A percentile compares a stretch with the other conserved stretches of the same genome.
Evolutionary conservation across 2,113 vertebrate genomes (phyloP).

Genomic region (Lichenostomus cassidix): DNA sequence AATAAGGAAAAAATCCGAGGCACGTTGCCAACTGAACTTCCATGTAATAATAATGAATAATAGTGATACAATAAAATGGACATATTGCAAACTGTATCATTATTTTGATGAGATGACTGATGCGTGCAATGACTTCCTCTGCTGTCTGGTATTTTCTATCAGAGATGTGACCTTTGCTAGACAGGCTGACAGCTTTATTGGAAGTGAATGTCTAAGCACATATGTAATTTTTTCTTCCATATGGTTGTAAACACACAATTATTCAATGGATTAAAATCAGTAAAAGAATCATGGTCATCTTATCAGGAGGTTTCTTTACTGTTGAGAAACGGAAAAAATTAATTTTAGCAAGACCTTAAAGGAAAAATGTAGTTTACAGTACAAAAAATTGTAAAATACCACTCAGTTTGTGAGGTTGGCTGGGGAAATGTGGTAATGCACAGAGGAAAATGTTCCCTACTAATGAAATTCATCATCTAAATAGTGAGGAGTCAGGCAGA

Average conservation of each 20-base stretch:
- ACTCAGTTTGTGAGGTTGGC: rapidly evolving
- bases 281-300: neutral
- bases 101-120: constrained; percentile 37
- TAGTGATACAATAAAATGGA: neutral
- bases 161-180: constrained; percentile 35
- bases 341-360: neutral
- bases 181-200: constrained; percentile 35
- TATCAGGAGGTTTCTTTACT: neutral
- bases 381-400: neutral
- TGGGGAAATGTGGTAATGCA: neutral
- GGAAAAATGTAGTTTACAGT: neutral
- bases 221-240: constrained; percentile 37
- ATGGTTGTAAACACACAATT: constrained; percentile 32
- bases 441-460: neutral
- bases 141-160: neutral
- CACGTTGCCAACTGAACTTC: neutral
- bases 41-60: neutral
- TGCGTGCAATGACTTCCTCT: neutral
- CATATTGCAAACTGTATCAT: neutral
- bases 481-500: neutral
- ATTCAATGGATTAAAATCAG: neutral
- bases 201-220: constrained; percentile 1
- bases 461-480: neutral
- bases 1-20: neutral
- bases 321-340: neutral